Evolutionary conservation across 1,140 invertebrate genomes (phyloP).

Genomic region (Cardiocondyla obscurior): DNA sequence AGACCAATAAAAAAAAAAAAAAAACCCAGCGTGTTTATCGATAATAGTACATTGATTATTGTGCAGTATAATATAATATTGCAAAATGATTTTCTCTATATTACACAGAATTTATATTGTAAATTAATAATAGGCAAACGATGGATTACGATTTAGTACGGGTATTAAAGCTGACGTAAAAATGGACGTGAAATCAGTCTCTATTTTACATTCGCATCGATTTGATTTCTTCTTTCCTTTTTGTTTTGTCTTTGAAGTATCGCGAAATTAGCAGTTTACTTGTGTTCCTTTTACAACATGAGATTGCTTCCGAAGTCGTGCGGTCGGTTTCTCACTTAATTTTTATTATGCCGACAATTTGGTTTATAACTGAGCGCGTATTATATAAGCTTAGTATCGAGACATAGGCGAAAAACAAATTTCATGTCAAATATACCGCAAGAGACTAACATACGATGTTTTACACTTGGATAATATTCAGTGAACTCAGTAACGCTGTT

Average conservation of each 20-base stretch:
- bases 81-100: slow-evolving; percentile 49
- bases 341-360: slow-evolving; percentile 2
- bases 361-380: neutral
- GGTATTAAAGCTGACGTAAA: slow-evolving; percentile 54
- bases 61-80: slow-evolving; percentile 49
- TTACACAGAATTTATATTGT: slow-evolving; percentile 50
- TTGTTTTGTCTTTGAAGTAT: slow-evolving; percentile 33
- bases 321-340: neutral
- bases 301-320: slow-evolving; percentile 21
- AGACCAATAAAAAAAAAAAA: neutral
- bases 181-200: slow-evolving; percentile 65
- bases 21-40: neutral
- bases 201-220: slow-evolving; percentile 49
- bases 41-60: slow-evolving; percentile 29
- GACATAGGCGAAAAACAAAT: slow-evolving; percentile 22
- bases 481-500: slow-evolving; percentile 63
- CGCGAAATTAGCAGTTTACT: slow-evolving; percentile 26
- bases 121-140: slow-evolving; percentile 50
- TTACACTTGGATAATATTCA: slow-evolving; percentile 48
- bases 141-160: slow-evolving; percentile 30
- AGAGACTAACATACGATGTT: slow-evolving; percentile 49
- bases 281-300: neutral
- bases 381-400: slow-evolving; percentile 23
- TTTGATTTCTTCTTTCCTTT: slow-evolving; percentile 31
- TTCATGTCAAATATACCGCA: slow-evolving; percentile 39